These are phyloP conservation scores for Thecophora atra DNA, from an alignment of 2,888 invertebrate species.

Conservation along the genomic window DNA sequence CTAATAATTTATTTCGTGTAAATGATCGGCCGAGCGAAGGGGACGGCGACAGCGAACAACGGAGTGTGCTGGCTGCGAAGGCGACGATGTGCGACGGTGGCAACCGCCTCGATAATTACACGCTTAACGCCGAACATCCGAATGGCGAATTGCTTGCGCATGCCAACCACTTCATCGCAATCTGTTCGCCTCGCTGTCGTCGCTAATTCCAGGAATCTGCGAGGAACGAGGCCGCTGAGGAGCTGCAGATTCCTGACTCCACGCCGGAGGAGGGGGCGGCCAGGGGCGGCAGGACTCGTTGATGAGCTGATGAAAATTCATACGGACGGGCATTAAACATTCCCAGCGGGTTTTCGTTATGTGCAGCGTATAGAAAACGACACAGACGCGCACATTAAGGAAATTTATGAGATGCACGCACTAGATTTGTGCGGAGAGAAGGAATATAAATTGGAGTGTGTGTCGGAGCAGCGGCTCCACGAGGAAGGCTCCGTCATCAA, in stretches of 20 bases:
- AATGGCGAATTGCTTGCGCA: constrained; percentile 16
- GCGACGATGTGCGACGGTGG: constrained; percentile 5
- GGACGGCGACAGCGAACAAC: constrained; percentile 18
- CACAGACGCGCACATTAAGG: background rate
- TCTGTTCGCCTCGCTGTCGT: constrained; percentile 27
- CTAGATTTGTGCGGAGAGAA: too few species aligned
- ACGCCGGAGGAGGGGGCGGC: background rate
- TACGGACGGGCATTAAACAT: background rate
- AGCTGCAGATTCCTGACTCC: constrained; percentile 5
- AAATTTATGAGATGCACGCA: constrained; percentile 2
- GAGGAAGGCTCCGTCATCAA: too few species aligned
- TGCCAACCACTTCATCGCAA: constrained; percentile 25
- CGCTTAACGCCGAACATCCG: constrained; percentile 9
- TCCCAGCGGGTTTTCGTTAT: background rate
- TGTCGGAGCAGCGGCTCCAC: too few species aligned
- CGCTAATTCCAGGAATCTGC: constrained; percentile 18
- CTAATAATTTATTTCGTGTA: constrained; percentile 54
- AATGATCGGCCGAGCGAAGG: constrained; percentile 47
- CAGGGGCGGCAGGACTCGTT: background rate
- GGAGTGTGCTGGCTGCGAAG: constrained; percentile 7
- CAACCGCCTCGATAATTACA: constrained; percentile 30
- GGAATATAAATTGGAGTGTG: too few species aligned
- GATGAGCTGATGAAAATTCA: constrained; percentile 3
- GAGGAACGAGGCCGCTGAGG: background rate
- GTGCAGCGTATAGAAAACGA: background rate